Evolutionary conservation across 2,113 vertebrate genomes (phyloP).

Genomic region (Tauraco erythrolophus): DNA sequence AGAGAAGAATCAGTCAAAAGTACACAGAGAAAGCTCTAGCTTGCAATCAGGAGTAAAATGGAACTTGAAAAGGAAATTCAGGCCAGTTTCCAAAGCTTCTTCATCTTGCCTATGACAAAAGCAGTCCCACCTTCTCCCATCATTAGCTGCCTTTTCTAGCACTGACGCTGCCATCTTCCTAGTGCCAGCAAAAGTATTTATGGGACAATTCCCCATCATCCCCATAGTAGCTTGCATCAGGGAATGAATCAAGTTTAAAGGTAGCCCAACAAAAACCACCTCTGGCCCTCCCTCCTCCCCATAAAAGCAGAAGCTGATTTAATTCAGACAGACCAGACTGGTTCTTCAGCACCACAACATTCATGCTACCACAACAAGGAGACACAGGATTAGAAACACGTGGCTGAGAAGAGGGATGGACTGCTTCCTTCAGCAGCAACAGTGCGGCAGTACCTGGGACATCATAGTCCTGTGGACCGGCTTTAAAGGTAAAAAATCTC

Average conservation of each 20-base stretch:
- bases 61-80: not conserved
- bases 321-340: not conserved
- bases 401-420: not conserved
- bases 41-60: not conserved
- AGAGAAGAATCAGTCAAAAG: not conserved
- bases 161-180: not conserved
- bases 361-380: not conserved
- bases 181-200: not conserved
- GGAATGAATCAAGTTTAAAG: not conserved
- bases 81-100: not conserved
- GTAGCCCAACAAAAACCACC: not conserved
- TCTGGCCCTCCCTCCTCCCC: not conserved
- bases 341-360: not conserved
- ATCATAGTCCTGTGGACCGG: not conserved
- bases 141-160: not conserved
- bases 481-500: not conserved
- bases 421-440: not conserved
- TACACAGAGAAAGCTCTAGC: not conserved
- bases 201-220: not conserved
- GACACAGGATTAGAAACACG: not conserved
- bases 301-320: not conserved
- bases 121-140: not conserved
- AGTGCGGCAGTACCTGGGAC: rapidly evolving
- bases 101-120: not conserved
- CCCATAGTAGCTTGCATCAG: not conserved